phyloP scores from a whole-genome alignment of 2,888 invertebrate genomes.

The Coremacera marginata region DNA sequence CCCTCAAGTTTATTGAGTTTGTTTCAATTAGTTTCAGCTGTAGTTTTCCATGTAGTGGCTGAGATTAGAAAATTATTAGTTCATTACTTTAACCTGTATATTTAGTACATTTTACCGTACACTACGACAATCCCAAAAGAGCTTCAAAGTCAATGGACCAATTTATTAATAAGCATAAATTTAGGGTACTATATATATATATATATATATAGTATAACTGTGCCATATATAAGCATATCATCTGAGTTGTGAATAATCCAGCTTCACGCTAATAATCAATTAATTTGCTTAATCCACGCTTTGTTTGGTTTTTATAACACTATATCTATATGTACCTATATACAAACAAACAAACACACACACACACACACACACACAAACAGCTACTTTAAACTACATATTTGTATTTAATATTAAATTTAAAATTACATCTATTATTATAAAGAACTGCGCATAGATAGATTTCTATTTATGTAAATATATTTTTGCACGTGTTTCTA shows the following conservation, averaged over 20 bases:
- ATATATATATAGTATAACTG: too few relatives aligned
- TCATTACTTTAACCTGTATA: too few relatives aligned
- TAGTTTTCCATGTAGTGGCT: neutral
- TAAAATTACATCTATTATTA: neutral
- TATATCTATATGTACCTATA: neutral
- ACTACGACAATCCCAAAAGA: slow-evolving; percentile 18
- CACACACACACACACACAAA: too few relatives aligned
- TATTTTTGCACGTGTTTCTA: neutral
- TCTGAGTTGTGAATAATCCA: too few relatives aligned
- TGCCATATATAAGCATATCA: too few relatives aligned
- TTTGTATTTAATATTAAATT: neutral
- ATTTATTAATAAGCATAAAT: slow-evolving; percentile 4
- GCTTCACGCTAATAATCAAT: too few relatives aligned
- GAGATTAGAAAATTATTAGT: neutral
- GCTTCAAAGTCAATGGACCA: slow-evolving; percentile 25
- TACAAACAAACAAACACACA: neutral
- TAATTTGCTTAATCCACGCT: too few relatives aligned
- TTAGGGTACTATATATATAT: too few relatives aligned
- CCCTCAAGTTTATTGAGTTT: too few relatives aligned
- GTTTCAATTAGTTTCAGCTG: too few relatives aligned
- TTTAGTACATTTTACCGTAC: too few relatives aligned
- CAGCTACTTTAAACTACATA: neutral
- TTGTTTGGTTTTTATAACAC: neutral
- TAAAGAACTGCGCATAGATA: neutral
- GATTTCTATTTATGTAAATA: neutral